These are phyloP conservation scores for Harpagus bidentatus DNA, from an alignment of 2,113 vertebrate species.

Conservation along the genomic window DNA sequence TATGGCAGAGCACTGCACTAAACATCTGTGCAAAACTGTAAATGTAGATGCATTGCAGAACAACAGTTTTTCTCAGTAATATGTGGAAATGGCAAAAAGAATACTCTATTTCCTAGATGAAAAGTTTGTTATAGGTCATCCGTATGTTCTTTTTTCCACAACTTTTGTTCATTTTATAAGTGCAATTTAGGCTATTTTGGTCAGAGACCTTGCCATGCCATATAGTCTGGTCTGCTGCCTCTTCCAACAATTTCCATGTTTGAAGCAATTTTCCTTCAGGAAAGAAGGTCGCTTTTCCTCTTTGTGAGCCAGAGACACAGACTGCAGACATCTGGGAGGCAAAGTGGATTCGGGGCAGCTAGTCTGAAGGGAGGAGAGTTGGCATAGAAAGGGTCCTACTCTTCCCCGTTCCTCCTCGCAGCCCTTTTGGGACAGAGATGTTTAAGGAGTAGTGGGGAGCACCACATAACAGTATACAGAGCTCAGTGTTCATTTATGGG, in stretches of 20 bases:
- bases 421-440: neutral
- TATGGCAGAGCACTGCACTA: neutral
- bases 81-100: neutral
- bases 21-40: neutral
- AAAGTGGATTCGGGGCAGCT: neutral
- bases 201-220: neutral
- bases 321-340: neutral
- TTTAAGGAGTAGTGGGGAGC: neutral
- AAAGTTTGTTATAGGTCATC: neutral
- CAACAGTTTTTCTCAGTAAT: neutral
- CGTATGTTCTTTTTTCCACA: neutral
- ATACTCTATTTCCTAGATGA: neutral
- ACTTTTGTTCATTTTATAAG: neutral
- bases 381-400: neutral
- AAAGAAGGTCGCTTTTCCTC: neutral
- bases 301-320: neutral
- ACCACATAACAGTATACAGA: fast-evolving
- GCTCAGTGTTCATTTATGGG: neutral
- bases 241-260: neutral
- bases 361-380: neutral
- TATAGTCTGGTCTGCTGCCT: neutral
- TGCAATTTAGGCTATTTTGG: neutral
- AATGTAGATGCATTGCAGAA: neutral
- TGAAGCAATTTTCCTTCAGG: neutral
- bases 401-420: neutral